These are phyloP conservation scores for Macrobrachium rosenbergii DNA, from an alignment of 1,140 invertebrate species.

Conservation along the genomic window DNA sequence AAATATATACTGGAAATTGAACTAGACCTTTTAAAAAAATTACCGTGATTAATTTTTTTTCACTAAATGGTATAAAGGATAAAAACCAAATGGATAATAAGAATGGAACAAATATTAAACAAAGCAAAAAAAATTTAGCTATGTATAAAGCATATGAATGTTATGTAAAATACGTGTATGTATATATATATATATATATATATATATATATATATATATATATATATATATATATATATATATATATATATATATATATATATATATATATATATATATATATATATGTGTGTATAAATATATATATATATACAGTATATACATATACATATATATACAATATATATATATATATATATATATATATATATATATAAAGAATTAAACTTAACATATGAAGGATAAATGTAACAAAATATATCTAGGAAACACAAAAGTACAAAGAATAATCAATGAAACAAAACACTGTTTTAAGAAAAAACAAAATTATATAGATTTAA, in stretches of 20 bases:
- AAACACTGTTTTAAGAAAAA: too few relatives aligned
- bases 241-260: slow-evolving; percentile 18
- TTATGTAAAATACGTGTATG: not conserved
- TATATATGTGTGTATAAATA: not conserved
- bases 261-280: slow-evolving; percentile 1
- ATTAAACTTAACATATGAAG: not conserved
- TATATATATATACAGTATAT: not conserved
- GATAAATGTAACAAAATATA: too few relatives aligned
- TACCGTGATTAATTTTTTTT: not conserved
- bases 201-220: slow-evolving; percentile 20
- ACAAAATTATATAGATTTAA: too few relatives aligned
- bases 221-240: slow-evolving; percentile 27
- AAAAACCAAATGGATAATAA: too few relatives aligned
- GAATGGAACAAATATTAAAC: not conserved
- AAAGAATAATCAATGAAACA: too few relatives aligned
- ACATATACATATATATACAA: slow-evolving; percentile 18
- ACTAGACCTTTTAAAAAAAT: too few relatives aligned
- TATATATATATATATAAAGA: slow-evolving; percentile 11
- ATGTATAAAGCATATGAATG: not conserved
- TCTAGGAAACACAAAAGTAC: too few relatives aligned
- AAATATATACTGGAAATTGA: too few relatives aligned
- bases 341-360: slow-evolving; percentile 27
- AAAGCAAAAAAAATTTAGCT: not conserved
- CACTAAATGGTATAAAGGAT: not conserved
- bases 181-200: not conserved